These are phyloP conservation scores for Ianthella basta DNA, from an alignment of 37 sponge, comb jelly and placozoan species.

Conservation along the genomic window DNA sequence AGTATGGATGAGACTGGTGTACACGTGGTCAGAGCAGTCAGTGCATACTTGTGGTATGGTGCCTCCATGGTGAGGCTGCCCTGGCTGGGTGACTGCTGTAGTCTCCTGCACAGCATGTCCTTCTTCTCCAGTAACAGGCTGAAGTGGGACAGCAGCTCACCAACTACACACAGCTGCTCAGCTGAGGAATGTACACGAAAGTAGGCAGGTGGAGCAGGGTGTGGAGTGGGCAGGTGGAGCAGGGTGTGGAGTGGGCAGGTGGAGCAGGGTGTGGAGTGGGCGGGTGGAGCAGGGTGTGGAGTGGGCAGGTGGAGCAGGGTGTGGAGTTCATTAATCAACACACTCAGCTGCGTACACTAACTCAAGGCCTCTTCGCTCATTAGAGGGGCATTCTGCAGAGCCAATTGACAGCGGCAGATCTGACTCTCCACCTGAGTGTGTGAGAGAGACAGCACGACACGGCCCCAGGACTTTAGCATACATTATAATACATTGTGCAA, in stretches of 20 bases:
- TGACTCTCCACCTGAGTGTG: neutral
- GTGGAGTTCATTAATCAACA: no score
- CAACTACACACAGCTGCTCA: neutral
- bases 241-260: neutral
- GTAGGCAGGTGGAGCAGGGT: neutral
- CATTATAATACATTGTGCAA: neutral
- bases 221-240: neutral
- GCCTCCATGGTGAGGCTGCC: neutral
- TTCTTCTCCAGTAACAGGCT: constrained; percentile 10
- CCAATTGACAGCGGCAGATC: neutral
- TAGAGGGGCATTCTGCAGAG: neutral
- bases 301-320: no score
- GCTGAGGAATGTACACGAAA: neutral
- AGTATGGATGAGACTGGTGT: constrained; percentile 27
- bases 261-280: no score
- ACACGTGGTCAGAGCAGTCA: neutral
- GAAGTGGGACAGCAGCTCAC: neutral
- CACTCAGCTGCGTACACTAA: neutral
- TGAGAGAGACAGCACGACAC: neutral
- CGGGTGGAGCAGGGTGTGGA: neutral
- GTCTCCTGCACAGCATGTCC: neutral
- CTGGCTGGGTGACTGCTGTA: neutral
- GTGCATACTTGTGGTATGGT: constrained; percentile 22
- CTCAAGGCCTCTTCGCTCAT: neutral
- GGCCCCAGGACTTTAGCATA: neutral